Conservation (phyloP, 1,140 invertebrate species). For the Aethina tumida region DNA sequence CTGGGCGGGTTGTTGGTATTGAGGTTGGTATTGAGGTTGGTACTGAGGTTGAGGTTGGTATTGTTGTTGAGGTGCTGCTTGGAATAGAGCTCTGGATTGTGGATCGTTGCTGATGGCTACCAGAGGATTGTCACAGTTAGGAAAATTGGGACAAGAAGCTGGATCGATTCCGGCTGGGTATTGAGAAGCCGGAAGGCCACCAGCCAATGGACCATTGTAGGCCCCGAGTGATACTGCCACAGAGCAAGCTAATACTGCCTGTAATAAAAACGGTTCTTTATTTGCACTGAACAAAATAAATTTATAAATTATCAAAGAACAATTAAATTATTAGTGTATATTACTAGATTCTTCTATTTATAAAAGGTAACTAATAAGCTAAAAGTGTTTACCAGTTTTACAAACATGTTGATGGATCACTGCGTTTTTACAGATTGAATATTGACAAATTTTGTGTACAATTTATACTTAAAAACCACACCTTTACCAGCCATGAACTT, state of each 20-base stretch:
- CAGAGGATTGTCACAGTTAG: constrained; percentile 31
- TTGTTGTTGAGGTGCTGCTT: constrained; percentile 13
- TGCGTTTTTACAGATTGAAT: too few species aligned
- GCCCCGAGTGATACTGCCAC: constrained; percentile 20
- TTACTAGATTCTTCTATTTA: too few species aligned
- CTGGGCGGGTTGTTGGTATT: constrained; percentile 9
- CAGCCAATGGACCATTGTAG: constrained; percentile 30
- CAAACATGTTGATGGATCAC: constrained; percentile 35
- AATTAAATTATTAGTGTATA: too few species aligned
- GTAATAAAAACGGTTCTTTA: too few species aligned
- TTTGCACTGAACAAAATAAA: too few species aligned
- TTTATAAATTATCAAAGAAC: too few species aligned
- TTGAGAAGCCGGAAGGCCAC: constrained; percentile 29
- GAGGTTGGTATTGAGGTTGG: constrained; percentile 12
- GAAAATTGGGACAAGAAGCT: constrained; percentile 34
- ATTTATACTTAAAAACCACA: constrained; percentile 35
- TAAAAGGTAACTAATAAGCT: too few species aligned
- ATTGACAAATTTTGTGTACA: too few species aligned
- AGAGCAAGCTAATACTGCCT: constrained; percentile 28
- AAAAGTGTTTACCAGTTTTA: constrained; percentile 36
- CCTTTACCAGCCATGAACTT: too few species aligned
- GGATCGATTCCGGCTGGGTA: constrained; percentile 34
- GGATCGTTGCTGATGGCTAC: constrained; percentile 26
- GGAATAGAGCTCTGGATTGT: constrained; percentile 6
- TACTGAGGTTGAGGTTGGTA: constrained; percentile 17